Percentiles rank a stretch among this genome's conserved stretches.
Conservation (phyloP, 2,888 invertebrate species). For the Gisinianus flammeolus region DNA sequence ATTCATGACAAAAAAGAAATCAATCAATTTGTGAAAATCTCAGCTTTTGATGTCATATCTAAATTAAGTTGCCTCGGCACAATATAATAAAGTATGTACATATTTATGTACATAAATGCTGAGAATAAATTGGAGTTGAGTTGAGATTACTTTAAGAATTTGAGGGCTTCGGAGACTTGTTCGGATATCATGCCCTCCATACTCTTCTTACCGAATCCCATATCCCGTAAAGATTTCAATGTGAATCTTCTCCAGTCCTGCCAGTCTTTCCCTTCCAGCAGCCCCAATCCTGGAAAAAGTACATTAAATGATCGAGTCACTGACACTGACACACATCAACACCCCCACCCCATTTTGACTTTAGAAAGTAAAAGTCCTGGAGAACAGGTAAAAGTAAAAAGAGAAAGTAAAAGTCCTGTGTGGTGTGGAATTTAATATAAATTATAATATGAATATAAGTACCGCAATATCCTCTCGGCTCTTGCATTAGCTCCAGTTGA, state of each 20-base stretch:
- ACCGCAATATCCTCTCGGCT: constrained; percentile 50
- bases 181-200: constrained; percentile 55
- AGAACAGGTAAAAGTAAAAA: too few relatives aligned
- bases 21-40: too few relatives aligned
- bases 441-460: too few relatives aligned
- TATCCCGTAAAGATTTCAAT: constrained; percentile 49
- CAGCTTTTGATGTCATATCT: too few relatives aligned
- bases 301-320: too few relatives aligned
- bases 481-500: constrained; percentile 46
- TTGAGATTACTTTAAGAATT: constrained; percentile 17
- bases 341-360: too few relatives aligned
- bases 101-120: not conserved
- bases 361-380: too few relatives aligned
- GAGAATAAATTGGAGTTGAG: not conserved
- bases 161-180: constrained; percentile 39
- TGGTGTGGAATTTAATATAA: too few relatives aligned
- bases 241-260: constrained; percentile 52
- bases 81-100: not conserved
- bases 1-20: too few relatives aligned
- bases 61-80: too few relatives aligned
- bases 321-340: too few relatives aligned
- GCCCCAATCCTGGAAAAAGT: constrained; percentile 44
- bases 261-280: constrained; percentile 55
- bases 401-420: too few relatives aligned
- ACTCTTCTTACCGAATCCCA: constrained; percentile 53